Evolutionary conservation across 2,797 vertebrate genomes (phyloP).

Genomic region (Pogonophryne albipinna): DNA sequence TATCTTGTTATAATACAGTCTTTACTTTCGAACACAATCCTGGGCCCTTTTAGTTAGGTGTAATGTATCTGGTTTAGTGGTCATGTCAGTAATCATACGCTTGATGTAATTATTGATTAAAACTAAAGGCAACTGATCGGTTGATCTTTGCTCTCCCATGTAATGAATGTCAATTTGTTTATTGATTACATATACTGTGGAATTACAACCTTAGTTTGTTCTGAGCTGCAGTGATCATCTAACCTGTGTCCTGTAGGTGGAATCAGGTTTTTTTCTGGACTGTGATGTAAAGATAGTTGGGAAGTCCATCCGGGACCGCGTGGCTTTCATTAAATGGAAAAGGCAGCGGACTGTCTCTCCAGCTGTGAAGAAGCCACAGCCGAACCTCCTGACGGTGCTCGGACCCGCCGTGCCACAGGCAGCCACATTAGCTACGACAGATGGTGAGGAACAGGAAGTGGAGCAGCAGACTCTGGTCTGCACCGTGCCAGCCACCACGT

Average conservation of each 20-base stretch:
- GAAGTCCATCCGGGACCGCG: slow-evolving; percentile 96
- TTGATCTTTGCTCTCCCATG: slow-evolving; percentile 15
- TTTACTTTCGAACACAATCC: slow-evolving; percentile 6
- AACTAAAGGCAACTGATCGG: slow-evolving; percentile 34
- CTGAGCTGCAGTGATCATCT: slow-evolving; percentile 21
- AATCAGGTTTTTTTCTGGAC: slow-evolving; percentile 97
- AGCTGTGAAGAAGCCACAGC: slow-evolving; percentile 77
- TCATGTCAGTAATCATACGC: slow-evolving; percentile 21
- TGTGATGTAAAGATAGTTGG: slow-evolving; percentile 95
- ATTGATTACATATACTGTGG: slow-evolving; percentile 7
- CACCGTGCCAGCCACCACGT: slow-evolving; percentile 84
- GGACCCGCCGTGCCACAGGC: slow-evolving; percentile 82
- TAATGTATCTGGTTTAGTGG: slow-evolving; percentile 32
- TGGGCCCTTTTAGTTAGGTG: slow-evolving; percentile 6
- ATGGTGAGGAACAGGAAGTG: slow-evolving; percentile 88
- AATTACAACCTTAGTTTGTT: slow-evolving; percentile 3
- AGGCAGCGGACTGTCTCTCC: slow-evolving; percentile 86
- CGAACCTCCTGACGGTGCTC: slow-evolving; percentile 87
- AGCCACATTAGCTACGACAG: slow-evolving; percentile 69
- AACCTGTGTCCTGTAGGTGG: slow-evolving; percentile 85
- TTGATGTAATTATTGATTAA: slow-evolving; percentile 46
- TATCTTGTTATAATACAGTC: background rate
- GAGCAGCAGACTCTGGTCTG: slow-evolving; percentile 88
- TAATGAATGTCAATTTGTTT: background rate
- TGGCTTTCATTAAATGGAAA: slow-evolving; percentile 95